Evolutionary conservation across 2,113 vertebrate species (phyloP).

Genomic region (Nycticorax nycticorax): DNA sequence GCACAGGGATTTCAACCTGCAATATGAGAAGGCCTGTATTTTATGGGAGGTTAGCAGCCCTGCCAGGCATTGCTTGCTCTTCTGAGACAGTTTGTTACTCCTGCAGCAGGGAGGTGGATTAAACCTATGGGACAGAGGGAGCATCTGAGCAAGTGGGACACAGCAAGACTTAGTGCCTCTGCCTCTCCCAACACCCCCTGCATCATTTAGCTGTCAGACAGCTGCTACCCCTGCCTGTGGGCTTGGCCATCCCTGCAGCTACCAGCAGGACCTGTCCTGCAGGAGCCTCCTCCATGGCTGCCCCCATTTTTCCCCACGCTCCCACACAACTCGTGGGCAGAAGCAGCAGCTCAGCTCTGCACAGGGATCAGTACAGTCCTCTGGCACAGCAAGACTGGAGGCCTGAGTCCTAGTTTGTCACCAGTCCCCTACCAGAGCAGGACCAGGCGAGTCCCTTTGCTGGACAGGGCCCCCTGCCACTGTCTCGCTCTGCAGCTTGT

Average conservation of each 20-base stretch:
- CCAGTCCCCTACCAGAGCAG: not conserved
- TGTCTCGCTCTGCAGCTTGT: fast-evolving
- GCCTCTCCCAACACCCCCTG: not conserved
- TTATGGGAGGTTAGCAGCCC: not conserved
- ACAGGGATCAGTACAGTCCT: not conserved
- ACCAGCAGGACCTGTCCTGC: not conserved
- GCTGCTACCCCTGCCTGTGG: not conserved
- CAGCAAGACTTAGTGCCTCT: no score
- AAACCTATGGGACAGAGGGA: not conserved
- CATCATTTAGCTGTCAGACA: not conserved
- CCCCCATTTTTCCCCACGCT: no score
- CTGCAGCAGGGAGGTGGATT: not conserved
- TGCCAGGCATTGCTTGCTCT: not conserved
- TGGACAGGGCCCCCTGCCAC: fast-evolving
- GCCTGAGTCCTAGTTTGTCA: not conserved
- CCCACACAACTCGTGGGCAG: not conserved
- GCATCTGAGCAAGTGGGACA: not conserved
- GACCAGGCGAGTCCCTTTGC: not conserved
- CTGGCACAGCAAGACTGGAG: not conserved
- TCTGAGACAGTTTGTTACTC: not conserved
- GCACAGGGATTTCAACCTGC: not conserved
- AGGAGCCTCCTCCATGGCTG: not conserved
- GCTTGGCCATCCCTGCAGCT: not conserved
- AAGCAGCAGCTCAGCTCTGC: not conserved
- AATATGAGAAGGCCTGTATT: fast-evolving